A percentile compares a stretch with the other conserved stretches of the same genome.
phyloP scores from a whole-genome alignment of 2,888 invertebrate species.

The Dastarcus helophoroides region DNA sequence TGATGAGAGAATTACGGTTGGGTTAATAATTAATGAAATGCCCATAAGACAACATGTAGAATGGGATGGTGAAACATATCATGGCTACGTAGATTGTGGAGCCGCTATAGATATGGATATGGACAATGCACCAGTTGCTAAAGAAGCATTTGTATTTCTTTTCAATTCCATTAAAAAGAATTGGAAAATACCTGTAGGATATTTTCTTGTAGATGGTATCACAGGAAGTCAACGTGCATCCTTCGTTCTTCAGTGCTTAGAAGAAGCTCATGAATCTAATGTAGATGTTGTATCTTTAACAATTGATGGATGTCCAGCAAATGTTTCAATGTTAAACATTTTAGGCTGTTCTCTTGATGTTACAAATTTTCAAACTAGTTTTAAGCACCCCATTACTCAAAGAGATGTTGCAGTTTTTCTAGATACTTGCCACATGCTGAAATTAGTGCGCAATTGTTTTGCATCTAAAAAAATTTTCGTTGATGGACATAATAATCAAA shows the following conservation, averaged over 20 bases:
- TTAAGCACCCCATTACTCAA: constrained; percentile 2
- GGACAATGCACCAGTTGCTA: no score
- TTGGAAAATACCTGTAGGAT: constrained; percentile 27
- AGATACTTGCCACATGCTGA: constrained; percentile 9
- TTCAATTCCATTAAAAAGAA: constrained; percentile 19
- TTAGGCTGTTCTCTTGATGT: constrained; percentile 1
- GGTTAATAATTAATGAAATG: constrained; percentile 1
- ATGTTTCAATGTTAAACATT: constrained; percentile 4
- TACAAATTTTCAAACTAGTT: constrained; percentile 2
- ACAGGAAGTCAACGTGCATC: constrained; percentile 15
- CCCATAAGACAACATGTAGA: no score
- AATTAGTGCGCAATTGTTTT: constrained; percentile 7
- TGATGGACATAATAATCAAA: constrained; percentile 1
- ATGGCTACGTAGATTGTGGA: constrained; percentile 4
- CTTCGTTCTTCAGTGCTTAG: constrained; percentile 3
- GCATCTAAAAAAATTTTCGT: constrained; percentile 1
- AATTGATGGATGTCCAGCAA: constrained; percentile 11
- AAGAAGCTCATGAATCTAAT: constrained; percentile 5
- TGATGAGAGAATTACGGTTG: not conserved
- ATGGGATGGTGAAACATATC: no score
- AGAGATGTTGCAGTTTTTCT: constrained; percentile 4
- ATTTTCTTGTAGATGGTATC: constrained; percentile 23
- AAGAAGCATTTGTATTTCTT: constrained; percentile 21
- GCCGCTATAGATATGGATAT: no score
- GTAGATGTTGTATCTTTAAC: constrained; percentile 8